A percentile compares a stretch with the other conserved stretches of the same genome.
Conservation (phyloP, 2,797 vertebrate species). For the Acanthurus tractus region DNA sequence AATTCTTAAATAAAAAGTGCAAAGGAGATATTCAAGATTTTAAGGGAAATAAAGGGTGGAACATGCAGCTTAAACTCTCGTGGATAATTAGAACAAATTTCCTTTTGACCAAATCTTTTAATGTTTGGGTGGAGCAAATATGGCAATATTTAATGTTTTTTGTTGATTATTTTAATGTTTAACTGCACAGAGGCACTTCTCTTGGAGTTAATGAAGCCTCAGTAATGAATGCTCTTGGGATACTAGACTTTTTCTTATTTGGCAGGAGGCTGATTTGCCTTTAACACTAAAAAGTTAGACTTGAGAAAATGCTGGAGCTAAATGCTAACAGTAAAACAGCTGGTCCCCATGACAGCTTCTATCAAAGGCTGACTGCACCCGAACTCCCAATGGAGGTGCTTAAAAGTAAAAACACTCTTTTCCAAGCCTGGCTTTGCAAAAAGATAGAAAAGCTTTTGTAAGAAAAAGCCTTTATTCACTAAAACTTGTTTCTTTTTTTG, state of each 20-base stretch:
- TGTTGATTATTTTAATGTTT: slow-evolving; percentile 27
- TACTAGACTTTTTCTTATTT: background rate
- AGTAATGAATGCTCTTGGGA: background rate
- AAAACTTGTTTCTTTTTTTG: background rate
- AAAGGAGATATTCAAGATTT: background rate
- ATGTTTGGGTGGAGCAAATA: background rate
- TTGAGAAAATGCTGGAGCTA: background rate
- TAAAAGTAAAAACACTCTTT: background rate
- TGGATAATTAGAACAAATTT: slow-evolving; percentile 19
- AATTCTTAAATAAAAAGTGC: background rate
- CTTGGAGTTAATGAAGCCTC: slow-evolving; percentile 14
- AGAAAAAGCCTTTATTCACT: slow-evolving; percentile 10
- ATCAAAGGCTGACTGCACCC: slow-evolving; percentile 20
- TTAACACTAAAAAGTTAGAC: background rate
- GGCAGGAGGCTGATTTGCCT: background rate
- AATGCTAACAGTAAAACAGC: background rate
- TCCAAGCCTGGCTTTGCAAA: slow-evolving; percentile 12
- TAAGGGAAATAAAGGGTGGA: background rate
- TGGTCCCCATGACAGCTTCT: background rate
- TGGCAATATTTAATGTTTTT: slow-evolving; percentile 10
- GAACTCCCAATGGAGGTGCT: background rate
- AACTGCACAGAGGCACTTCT: slow-evolving; percentile 22
- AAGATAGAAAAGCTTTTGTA: background rate
- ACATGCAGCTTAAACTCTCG: background rate
- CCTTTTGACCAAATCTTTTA: slow-evolving; percentile 9